phyloP scores from a whole-genome alignment of 2,888 invertebrate species.

The Candidula unifasciata region DNA sequence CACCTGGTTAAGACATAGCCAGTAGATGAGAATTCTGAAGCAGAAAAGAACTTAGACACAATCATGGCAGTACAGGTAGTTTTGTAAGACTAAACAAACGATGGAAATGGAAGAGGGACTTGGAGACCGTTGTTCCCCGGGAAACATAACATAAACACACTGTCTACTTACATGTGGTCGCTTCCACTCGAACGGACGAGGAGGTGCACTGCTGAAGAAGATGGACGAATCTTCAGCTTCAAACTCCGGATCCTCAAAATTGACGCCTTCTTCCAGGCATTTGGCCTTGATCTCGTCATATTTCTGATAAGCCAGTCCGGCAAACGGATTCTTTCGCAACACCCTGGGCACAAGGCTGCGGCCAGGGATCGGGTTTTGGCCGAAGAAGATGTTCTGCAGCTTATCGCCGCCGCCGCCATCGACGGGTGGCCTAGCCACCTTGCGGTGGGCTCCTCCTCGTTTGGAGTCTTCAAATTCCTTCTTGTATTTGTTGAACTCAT shows the following conservation, averaged over 20 bases:
- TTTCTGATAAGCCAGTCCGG: conserved; percentile 81
- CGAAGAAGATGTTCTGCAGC: conserved; percentile 61
- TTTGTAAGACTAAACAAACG: too few relatives aligned
- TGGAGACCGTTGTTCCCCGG: too few relatives aligned
- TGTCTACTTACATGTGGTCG: conserved; percentile 84
- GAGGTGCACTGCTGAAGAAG: conserved; percentile 90
- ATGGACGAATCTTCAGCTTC: conserved; percentile 88
- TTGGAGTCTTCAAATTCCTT: conserved; percentile 31
- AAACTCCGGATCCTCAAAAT: conserved; percentile 95
- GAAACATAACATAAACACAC: too few relatives aligned
- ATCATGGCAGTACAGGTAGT: too few relatives aligned
- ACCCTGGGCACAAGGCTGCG: conserved; percentile 41
- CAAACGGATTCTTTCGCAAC: conserved; percentile 59
- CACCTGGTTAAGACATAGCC: too few relatives aligned
- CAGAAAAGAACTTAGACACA: too few relatives aligned
- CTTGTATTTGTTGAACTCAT: conserved; percentile 38
- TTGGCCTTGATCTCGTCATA: conserved; percentile 93
- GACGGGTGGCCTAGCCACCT: conserved; percentile 52
- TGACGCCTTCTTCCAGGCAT: conserved; percentile 84
- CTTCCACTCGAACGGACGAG: conserved; percentile 92
- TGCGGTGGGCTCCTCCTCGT: background rate
- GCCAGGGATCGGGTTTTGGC: conserved; percentile 45
- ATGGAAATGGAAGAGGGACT: too few relatives aligned
- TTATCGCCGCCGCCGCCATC: conserved; percentile 54
- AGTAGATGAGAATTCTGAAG: too few relatives aligned